phyloP scores from a whole-genome alignment of 2,888 invertebrate species.

The Bugula neritina region DNA sequence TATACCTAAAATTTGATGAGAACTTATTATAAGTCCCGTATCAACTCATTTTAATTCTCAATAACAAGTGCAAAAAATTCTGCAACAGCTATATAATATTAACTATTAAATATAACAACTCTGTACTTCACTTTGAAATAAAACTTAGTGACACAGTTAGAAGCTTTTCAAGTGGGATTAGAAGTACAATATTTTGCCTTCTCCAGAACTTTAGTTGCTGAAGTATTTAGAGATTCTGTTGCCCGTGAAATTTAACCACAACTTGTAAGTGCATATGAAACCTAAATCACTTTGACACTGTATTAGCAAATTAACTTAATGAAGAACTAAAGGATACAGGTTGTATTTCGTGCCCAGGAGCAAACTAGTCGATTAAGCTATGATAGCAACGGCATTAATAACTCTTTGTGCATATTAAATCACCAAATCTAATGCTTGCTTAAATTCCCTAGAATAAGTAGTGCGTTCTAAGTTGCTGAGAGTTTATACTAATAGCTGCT shows the following conservation, averaged over 20 bases:
- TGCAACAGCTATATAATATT: constrained; percentile 8
- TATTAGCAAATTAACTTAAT: constrained; percentile 19
- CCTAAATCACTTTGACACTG: constrained; percentile 13
- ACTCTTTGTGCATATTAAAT: too few species aligned
- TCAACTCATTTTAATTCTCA: too few species aligned
- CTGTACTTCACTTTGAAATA: background rate
- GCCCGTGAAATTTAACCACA: constrained; percentile 15
- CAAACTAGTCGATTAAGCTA: too few species aligned
- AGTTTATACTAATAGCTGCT: too few species aligned
- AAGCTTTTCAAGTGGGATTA: constrained; percentile 24
- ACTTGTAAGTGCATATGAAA: constrained; percentile 5
- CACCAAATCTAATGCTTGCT: too few species aligned
- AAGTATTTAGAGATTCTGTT: background rate
- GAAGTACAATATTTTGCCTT: constrained; percentile 13
- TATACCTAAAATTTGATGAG: too few species aligned
- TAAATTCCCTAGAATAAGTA: too few species aligned
- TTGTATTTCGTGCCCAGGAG: constrained; percentile 11
- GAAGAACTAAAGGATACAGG: background rate
- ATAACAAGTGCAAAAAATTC: constrained; percentile 11
- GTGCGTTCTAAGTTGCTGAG: too few species aligned
- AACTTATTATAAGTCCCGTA: too few species aligned
- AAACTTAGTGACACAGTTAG: background rate
- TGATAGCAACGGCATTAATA: too few species aligned
- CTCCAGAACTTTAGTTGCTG: background rate
- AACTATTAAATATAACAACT: background rate